Evolutionary conservation across 2,888 invertebrate species (phyloP).

Genomic region (Oscheius sp.): DNA sequence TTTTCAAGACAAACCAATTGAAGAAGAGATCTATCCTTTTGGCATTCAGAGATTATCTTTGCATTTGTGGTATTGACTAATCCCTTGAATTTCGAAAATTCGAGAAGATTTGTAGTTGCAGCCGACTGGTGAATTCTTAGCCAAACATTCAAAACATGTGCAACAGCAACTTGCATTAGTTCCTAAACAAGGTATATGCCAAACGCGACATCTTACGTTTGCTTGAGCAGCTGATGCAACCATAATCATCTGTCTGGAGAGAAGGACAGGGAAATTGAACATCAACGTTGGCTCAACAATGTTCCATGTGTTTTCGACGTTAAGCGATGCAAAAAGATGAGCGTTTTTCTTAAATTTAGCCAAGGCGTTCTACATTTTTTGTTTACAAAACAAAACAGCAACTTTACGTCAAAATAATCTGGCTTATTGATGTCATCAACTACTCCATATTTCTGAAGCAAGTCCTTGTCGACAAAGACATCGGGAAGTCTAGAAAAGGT

Average conservation of each 20-base stretch:
- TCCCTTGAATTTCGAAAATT: background rate
- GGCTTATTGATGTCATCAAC: conserved; percentile 4
- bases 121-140: background rate
- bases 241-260: background rate
- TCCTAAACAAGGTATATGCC: background rate
- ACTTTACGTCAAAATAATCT: background rate
- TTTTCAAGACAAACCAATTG: background rate
- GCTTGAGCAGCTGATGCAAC: background rate
- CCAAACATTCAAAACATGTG: conserved; percentile 7
- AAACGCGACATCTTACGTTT: background rate
- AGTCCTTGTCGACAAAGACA: background rate
- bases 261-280: background rate
- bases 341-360: background rate
- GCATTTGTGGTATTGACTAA: background rate
- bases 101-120: background rate
- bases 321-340: background rate
- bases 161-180: background rate
- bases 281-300: background rate
- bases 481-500: background rate
- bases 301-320: background rate
- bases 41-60: background rate
- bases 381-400: background rate
- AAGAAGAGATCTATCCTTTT: background rate
- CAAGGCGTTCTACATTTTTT: conserved; percentile 1
- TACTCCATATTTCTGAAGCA: conserved; percentile 15